Evolutionary conservation across 2,797 vertebrate genomes (phyloP).

Genomic region (Enteromius mattozi): DNA sequence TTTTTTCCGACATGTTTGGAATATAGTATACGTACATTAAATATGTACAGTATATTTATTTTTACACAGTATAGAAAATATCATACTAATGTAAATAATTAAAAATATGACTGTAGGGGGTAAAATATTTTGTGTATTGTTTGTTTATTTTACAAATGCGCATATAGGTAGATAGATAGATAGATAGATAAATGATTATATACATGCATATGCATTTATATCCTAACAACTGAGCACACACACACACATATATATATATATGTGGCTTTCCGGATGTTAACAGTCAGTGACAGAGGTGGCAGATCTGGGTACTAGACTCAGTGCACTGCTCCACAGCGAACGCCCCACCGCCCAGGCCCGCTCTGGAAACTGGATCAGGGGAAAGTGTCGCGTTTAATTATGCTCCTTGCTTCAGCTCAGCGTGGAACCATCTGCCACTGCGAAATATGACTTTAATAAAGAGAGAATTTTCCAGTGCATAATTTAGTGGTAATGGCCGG

Average conservation of each 20-base stretch:
- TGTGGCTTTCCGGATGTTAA: constrained; percentile 40
- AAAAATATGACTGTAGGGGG: neutral
- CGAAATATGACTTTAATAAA: constrained; percentile 72
- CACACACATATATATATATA: neutral
- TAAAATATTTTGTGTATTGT: neutral
- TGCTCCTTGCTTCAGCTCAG: constrained; percentile 61
- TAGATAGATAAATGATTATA: neutral
- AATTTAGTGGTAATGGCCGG: constrained; percentile 66
- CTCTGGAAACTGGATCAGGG: constrained; percentile 62
- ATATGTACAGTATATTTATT: neutral
- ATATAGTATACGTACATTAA: neutral
- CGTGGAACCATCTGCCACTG: constrained; percentile 63
- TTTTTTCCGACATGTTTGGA: neutral
- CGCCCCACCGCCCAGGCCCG: constrained; percentile 42
- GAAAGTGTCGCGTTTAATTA: constrained; percentile 69
- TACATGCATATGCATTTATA: neutral
- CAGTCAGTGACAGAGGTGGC: constrained; percentile 47
- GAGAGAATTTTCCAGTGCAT: constrained; percentile 65
- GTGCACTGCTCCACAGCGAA: constrained; percentile 45
- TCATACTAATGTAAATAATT: neutral
- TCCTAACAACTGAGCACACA: neutral
- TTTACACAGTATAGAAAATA: neutral
- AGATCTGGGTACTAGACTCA: constrained; percentile 37
- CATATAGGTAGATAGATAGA: neutral
- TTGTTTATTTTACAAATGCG: neutral